A percentile compares a stretch with the other conserved stretches of the same genome.
phyloP scores from a whole-genome alignment of 2,797 vertebrate genomes.

The Leucoraja ocellata region DNA sequence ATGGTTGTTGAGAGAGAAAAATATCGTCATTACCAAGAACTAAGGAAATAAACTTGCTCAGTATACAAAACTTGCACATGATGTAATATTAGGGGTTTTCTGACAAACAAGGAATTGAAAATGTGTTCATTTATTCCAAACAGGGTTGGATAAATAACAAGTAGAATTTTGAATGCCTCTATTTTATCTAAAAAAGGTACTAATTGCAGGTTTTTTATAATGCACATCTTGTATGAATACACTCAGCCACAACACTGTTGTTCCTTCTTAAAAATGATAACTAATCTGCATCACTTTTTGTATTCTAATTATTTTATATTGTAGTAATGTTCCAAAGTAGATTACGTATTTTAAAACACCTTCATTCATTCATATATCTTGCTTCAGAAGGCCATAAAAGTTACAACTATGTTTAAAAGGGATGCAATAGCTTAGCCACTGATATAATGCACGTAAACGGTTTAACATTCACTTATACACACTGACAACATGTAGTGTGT shows the following conservation, averaged over 20 bases:
- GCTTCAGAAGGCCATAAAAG: slow-evolving; percentile 11
- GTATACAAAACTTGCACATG: background rate
- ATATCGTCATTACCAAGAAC: background rate
- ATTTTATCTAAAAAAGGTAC: background rate
- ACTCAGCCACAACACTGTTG: background rate
- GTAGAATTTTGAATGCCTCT: background rate
- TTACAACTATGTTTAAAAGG: slow-evolving; percentile 9
- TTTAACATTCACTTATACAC: background rate
- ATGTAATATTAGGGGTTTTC: background rate
- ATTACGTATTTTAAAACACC: slow-evolving; percentile 24
- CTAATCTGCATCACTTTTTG: slow-evolving; percentile 23
- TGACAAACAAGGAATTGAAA: background rate
- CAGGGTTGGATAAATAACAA: too few relatives aligned
- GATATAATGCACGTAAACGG: slow-evolving; percentile 35
- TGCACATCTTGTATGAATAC: slow-evolving; percentile 3
- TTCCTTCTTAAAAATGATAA: slow-evolving; percentile 29
- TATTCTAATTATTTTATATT: slow-evolving; percentile 36
- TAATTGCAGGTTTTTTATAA: background rate
- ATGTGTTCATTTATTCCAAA: background rate
- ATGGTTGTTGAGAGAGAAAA: background rate
- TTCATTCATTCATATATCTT: background rate
- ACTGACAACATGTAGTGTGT: background rate
- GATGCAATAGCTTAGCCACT: slow-evolving; percentile 9
- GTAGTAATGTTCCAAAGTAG: background rate
- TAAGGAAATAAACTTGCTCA: background rate